These are phyloP conservation scores for Coracopsis vasa DNA, from an alignment of 2,113 vertebrate genomes.

Conservation along the genomic window DNA sequence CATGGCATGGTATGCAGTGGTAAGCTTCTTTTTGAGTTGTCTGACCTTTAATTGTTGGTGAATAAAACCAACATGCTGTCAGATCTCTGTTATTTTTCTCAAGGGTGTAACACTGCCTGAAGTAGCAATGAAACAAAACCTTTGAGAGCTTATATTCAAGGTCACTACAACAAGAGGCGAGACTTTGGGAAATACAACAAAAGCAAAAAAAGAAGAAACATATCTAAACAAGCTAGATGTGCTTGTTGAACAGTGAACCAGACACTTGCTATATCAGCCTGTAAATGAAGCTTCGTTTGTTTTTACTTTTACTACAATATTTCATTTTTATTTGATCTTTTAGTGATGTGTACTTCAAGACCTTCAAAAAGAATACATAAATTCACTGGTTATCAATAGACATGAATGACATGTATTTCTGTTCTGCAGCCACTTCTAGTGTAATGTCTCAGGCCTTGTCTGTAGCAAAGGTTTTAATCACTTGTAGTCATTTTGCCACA, in stretches of 20 bases:
- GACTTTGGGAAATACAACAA: neutral
- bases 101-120: neutral
- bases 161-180: neutral
- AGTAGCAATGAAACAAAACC: constrained; percentile 29
- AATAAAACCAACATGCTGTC: constrained; percentile 21
- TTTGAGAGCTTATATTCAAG: constrained; percentile 16
- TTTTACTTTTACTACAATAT: neutral
- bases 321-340: neutral
- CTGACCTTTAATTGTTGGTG: constrained; percentile 49
- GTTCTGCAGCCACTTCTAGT: neutral
- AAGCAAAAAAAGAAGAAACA: neutral
- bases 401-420: neutral
- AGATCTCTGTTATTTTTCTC: constrained; percentile 13
- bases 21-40: neutral
- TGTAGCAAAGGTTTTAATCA: neutral
- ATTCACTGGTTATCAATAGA: neutral
- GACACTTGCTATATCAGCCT: neutral
- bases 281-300: neutral
- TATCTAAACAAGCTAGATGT: neutral
- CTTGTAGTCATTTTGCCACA: neutral
- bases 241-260: neutral
- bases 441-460: neutral
- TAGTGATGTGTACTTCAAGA: neutral
- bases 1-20: neutral
- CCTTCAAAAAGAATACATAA: neutral